phyloP scores from a whole-genome alignment of 2,113 vertebrate genomes.

The Tiliqua scincoides region DNA sequence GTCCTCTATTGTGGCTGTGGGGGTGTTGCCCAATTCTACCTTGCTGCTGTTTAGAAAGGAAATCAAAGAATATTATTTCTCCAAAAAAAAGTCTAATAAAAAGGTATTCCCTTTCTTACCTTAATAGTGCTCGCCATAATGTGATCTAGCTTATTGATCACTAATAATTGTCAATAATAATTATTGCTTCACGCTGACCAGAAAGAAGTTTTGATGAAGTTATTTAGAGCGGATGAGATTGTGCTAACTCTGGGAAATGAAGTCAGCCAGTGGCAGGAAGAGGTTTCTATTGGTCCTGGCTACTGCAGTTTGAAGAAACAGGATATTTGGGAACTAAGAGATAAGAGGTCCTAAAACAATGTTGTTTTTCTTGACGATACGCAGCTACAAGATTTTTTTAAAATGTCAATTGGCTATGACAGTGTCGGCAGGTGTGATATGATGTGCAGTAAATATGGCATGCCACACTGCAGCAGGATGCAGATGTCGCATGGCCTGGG shows the following conservation, averaged over 20 bases:
- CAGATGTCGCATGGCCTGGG: constrained; percentile 78
- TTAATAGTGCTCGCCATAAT: constrained; percentile 93
- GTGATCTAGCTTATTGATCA: constrained; percentile 83
- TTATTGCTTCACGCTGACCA: constrained; percentile 86
- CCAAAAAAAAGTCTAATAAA: constrained; percentile 55
- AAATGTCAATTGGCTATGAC: constrained; percentile 70
- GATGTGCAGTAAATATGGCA: constrained; percentile 70
- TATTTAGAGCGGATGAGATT: constrained; percentile 95
- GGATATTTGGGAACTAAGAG: constrained; percentile 95
- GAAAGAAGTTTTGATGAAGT: constrained; percentile 87
- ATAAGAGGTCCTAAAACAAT: constrained; percentile 94
- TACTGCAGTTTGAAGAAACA: constrained; percentile 88
- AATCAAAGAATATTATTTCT: constrained; percentile 66
- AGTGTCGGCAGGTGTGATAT: constrained; percentile 79
- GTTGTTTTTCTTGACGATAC: constrained; percentile 92
- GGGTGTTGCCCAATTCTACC: constrained; percentile 88
- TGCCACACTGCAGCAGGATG: constrained; percentile 76
- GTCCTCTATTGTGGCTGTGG: constrained; percentile 85
- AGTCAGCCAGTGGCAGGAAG: constrained; percentile 94
- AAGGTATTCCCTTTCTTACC: constrained; percentile 82
- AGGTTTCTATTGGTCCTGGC: constrained; percentile 94
- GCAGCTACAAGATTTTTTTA: constrained; percentile 74
- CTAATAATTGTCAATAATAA: constrained; percentile 86
- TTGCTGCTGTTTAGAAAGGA: constrained; percentile 83
- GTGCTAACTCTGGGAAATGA: constrained; percentile 96